A percentile compares a stretch with the other conserved stretches of the same genome.
Evolutionary conservation across 2,113 vertebrate species (phyloP).

Genomic region (Falco punctatus): DNA sequence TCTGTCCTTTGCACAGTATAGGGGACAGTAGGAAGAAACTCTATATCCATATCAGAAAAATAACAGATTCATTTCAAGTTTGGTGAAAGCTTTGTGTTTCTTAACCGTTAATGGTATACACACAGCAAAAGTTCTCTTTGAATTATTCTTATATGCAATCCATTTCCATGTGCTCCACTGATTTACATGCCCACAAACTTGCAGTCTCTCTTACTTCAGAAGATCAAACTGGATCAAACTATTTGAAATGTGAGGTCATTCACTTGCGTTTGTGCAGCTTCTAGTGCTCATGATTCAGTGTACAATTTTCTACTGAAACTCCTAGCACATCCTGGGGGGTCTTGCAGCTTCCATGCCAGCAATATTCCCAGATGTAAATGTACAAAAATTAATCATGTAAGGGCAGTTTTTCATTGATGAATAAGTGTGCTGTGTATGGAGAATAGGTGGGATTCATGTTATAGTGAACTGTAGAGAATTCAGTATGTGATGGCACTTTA

Average conservation of each 20-base stretch:
- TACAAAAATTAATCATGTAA: neutral
- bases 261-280: neutral
- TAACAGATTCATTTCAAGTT: neutral
- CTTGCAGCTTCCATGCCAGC: neutral
- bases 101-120: neutral
- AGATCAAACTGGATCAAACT: neutral
- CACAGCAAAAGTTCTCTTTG: neutral
- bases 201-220: neutral
- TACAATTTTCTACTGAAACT: neutral
- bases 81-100: neutral
- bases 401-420: neutral
- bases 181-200: neutral
- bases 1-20: neutral
- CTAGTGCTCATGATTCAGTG: neutral
- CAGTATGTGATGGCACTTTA: neutral
- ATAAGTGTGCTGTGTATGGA: neutral
- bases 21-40: fast-evolving
- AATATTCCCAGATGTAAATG: neutral
- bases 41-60: neutral
- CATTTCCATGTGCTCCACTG: neutral
- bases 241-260: neutral
- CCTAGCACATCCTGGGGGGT: neutral
- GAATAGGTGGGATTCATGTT: neutral
- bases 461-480: neutral
- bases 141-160: neutral